phyloP scores from a whole-genome alignment of 2,113 vertebrate species.

The Rana temporaria region DNA sequence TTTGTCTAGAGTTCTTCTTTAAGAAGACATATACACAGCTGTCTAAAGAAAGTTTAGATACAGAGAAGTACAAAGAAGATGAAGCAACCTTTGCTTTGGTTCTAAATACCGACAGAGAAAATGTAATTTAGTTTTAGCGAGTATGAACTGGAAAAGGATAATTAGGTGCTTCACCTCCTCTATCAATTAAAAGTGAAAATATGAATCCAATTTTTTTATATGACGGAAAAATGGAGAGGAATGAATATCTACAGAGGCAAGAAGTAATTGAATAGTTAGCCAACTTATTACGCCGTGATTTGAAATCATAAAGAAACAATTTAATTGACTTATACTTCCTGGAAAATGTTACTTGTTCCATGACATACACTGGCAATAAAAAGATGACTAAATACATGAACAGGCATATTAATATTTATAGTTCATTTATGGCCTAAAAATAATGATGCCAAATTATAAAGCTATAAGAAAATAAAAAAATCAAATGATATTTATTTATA shows the following conservation, averaged over 20 bases:
- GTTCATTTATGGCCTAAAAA: no score
- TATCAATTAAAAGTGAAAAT: conserved; percentile 26
- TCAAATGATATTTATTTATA: no score
- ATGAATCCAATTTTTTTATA: conserved; percentile 15
- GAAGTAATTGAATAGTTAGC: conserved; percentile 19
- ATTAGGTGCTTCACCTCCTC: neutral
- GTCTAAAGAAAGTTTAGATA: neutral
- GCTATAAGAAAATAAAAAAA: no score
- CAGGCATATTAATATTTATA: no score
- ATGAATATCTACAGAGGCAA: conserved; percentile 3
- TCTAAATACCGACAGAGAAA: neutral
- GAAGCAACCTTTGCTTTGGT: neutral
- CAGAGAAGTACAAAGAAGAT: neutral
- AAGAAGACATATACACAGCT: no score
- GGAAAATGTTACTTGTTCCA: neutral
- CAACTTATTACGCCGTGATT: neutral
- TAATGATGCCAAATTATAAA: no score
- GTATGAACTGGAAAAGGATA: conserved; percentile 4
- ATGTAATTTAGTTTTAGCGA: conserved; percentile 24
- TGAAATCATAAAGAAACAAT: neutral
- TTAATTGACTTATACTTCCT: neutral
- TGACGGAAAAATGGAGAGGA: conserved; percentile 17
- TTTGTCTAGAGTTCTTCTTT: no score
- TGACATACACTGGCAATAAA: neutral
- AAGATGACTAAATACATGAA: neutral